A percentile compares a stretch with the other conserved stretches of the same genome.
These are phyloP conservation scores for Disparrhopalites patrizii DNA, from an alignment of 2,888 invertebrate species.

Conservation along the genomic window DNA sequence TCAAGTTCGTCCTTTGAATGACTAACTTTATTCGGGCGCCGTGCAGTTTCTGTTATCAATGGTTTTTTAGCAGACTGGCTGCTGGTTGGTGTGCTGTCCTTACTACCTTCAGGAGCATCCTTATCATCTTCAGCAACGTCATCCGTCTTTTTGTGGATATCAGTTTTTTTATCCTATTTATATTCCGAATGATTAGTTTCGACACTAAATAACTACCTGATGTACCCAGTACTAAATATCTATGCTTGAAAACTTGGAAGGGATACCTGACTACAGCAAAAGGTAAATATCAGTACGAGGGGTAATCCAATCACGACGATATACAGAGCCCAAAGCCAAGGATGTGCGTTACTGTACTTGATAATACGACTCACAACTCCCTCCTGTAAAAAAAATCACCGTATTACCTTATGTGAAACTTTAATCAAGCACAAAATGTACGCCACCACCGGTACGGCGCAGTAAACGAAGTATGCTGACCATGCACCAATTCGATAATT, in stretches of 20 bases:
- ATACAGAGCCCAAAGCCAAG: slow-evolving; percentile 86
- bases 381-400: slow-evolving; percentile 64
- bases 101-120: slow-evolving; percentile 55
- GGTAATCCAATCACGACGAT: slow-evolving; percentile 73
- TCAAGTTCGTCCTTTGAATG: slow-evolving; percentile 48
- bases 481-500: slow-evolving; percentile 77
- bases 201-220: no score
- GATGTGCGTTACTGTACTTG: slow-evolving; percentile 74
- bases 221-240: no score
- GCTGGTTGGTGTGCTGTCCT: slow-evolving; percentile 67
- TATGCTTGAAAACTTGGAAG: no score
- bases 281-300: slow-evolving; percentile 72
- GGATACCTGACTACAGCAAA: slow-evolving; percentile 60
- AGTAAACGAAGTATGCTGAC: slow-evolving; percentile 73
- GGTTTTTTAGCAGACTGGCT: slow-evolving; percentile 52
- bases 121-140: slow-evolving; percentile 33
- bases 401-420: slow-evolving; percentile 44
- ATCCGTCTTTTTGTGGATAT: slow-evolving; percentile 36
- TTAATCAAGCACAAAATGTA: slow-evolving; percentile 67
- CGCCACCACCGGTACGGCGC: slow-evolving; percentile 64
- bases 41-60: neutral
- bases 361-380: slow-evolving; percentile 71
- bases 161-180: slow-evolving; percentile 26
- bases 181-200: slow-evolving; percentile 11
- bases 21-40: slow-evolving; percentile 11